Evolutionary conservation across 2,113 vertebrate genomes (phyloP).

Genomic region (Sterna hirundo): DNA sequence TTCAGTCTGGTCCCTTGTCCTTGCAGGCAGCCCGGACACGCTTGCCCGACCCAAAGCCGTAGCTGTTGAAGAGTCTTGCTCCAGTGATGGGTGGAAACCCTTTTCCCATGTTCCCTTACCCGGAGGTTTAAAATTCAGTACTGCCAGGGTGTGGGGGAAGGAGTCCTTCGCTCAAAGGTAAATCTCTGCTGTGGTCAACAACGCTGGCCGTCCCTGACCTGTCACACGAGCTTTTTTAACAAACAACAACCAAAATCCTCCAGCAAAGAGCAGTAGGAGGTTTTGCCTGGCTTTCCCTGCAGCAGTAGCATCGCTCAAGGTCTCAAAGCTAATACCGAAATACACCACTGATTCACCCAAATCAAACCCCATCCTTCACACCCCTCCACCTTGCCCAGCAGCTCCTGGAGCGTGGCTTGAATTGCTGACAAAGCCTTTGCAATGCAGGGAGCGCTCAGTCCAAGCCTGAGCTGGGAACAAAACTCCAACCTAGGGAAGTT

Average conservation of each 20-base stretch:
- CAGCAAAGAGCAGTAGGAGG: background rate
- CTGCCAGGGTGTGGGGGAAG: background rate
- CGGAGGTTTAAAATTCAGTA: background rate
- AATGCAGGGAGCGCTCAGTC: background rate
- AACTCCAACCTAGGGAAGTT: background rate
- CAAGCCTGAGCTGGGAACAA: background rate
- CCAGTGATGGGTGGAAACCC: background rate
- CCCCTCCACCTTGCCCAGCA: background rate
- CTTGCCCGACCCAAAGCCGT: background rate
- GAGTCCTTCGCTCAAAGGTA: background rate
- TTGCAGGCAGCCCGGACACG: background rate
- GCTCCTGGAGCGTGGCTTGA: background rate
- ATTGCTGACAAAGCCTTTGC: background rate
- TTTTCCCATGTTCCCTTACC: background rate
- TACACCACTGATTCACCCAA: background rate
- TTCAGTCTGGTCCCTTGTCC: too few species aligned
- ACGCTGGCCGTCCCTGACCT: background rate
- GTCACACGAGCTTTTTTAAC: background rate
- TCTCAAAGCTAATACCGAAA: background rate
- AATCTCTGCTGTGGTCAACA: background rate
- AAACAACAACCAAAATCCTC: background rate
- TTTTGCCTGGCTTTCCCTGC: background rate
- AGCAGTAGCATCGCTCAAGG: background rate
- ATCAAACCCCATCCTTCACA: background rate
- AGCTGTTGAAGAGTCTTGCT: background rate